Conservation (phyloP, 37 sponge, comb jelly and placozoan genomes). For the Sycon ciliatum region DNA sequence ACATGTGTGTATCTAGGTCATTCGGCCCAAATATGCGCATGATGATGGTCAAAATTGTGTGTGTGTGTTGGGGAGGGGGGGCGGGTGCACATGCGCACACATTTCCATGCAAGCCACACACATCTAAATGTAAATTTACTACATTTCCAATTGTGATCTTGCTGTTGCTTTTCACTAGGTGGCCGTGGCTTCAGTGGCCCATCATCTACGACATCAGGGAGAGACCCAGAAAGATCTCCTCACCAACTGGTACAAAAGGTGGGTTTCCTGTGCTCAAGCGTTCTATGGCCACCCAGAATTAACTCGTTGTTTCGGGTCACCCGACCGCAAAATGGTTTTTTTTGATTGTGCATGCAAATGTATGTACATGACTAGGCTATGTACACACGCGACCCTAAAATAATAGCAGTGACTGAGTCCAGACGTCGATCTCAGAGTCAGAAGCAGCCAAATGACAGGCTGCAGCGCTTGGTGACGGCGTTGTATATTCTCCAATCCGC, state of each 20-base stretch:
- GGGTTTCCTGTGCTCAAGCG: background rate
- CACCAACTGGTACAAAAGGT: conserved; percentile 85
- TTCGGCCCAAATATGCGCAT: no score
- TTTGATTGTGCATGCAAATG: no score
- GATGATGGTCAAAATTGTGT: no score
- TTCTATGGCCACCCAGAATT: background rate
- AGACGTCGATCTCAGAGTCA: no score
- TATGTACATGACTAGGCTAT: background rate
- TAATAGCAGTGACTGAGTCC: no score
- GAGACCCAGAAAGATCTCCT: conserved; percentile 67
- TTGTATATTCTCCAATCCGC: no score
- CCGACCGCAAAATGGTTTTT: background rate
- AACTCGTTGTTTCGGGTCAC: background rate
- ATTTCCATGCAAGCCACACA: background rate
- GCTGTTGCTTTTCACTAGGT: conserved; percentile 27
- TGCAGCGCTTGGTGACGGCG: no score
- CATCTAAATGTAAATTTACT: background rate
- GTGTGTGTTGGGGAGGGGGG: no score
- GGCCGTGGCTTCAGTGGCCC: conserved; percentile 94
- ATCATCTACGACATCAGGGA: conserved; percentile 88
- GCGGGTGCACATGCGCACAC: no score
- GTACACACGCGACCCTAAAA: no score
- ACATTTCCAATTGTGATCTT: background rate
- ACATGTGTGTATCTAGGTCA: no score
- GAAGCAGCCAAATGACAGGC: no score